Evolutionary conservation across 1,140 invertebrate genomes (phyloP).

Genomic region (Cyclargus thomasi): DNA sequence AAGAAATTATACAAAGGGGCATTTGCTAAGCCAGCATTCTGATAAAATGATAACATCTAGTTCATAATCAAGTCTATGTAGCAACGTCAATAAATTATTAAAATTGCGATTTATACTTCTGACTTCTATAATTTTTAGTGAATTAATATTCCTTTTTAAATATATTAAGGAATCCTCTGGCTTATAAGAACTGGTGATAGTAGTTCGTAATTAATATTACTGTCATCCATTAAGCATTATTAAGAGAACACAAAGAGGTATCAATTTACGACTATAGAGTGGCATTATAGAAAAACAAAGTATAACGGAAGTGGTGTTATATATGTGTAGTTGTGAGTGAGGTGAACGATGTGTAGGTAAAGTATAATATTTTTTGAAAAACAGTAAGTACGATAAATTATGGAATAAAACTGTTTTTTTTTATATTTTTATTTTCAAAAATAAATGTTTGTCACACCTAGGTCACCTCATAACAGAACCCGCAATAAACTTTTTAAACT

Average conservation of each 20-base stretch:
- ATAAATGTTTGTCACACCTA: too few relatives aligned
- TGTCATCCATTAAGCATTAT: too few relatives aligned
- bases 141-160: background rate
- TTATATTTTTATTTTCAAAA: too few relatives aligned
- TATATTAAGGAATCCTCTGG: background rate
- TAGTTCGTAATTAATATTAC: too few relatives aligned
- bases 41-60: background rate
- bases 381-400: too few relatives aligned
- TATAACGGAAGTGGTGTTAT: too few relatives aligned
- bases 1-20: background rate
- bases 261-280: too few relatives aligned
- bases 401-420: too few relatives aligned
- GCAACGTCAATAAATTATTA: background rate
- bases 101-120: constrained; percentile 4
- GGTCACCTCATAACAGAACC: too few relatives aligned
- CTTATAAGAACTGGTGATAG: background rate
- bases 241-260: too few relatives aligned
- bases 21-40: constrained; percentile 14
- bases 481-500: too few relatives aligned
- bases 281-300: too few relatives aligned
- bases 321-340: background rate
- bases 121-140: background rate
- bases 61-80: background rate
- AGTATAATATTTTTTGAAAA: background rate
- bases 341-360: background rate